Base-by-base conservation (phyloP, 2,113 vertebrate genomes). In the Anolis sagrei region DNA sequence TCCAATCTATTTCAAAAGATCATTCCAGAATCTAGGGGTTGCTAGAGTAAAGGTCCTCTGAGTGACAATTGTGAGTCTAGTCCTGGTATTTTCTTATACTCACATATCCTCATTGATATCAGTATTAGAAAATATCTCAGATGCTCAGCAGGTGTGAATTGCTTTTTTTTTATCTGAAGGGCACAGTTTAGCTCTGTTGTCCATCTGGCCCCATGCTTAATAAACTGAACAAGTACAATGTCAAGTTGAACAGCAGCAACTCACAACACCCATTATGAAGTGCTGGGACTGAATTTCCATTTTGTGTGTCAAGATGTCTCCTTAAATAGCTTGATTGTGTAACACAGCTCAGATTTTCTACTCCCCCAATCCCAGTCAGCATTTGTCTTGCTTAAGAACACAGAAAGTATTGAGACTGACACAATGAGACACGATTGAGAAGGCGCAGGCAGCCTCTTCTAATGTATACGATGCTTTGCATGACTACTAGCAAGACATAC, bases 261-360 rank as follows among this genome's bases (percentile, higher is more conserved):
- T 32, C n/a, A 66, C 36, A 74, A 29, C 23, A 74, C 61, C 72
- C 58, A 49, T 7, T 23, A 82, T 73, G 82, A 80, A 58, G 29
- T 21, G 68, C 32, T 34, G 44, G 16, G 1, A 36, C 44, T 86
- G 19, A 2, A 76, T 90, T 84, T 87, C 58, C n/a, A 36, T 79
- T 72, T 68, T 68, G 14, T 70, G 72, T 18, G 87, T 51, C 51
- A 77, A 72, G 23, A 80, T 7, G 8, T 21, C 44, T 69, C 84
- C 36, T 58, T 90, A 89, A 90, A 92, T 73, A 29, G 84, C 64
- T 83, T 66, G 29, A 18, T 85, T 88, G 62, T 80, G 9, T 73
- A 44, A 44, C 89, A 49, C 84, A 83, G 51, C 11, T 72, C 32
- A 79, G 61, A 70, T 51, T 68, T 77, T 81, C 29, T 54, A 54